Evolutionary conservation across 2,888 invertebrate species (phyloP).

Genomic region (Cryptus armator): DNA sequence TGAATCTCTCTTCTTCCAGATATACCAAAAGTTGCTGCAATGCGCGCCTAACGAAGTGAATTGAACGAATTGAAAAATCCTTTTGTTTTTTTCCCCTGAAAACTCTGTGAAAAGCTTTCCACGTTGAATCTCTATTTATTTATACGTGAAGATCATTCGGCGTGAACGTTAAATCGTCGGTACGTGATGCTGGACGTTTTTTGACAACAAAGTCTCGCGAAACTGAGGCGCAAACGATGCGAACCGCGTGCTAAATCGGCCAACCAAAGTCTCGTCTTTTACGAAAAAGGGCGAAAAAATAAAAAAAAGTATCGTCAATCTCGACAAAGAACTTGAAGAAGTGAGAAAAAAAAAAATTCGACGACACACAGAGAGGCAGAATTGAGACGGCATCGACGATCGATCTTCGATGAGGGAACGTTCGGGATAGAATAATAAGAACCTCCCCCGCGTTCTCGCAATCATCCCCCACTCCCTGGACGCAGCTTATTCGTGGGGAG

Average conservation of each 20-base stretch:
- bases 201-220: background rate
- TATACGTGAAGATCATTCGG: slow-evolving; percentile 12
- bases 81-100: background rate
- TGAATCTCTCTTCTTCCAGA: slow-evolving; percentile 25
- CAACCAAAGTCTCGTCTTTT: background rate
- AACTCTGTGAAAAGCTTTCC: too few relatives aligned
- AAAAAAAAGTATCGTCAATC: background rate
- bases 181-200: background rate
- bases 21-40: slow-evolving; percentile 30
- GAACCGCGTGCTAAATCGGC: background rate
- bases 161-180: background rate
- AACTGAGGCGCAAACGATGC: background rate
- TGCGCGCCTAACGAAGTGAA: slow-evolving; percentile 42
- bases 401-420: slow-evolving; percentile 47
- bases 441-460: slow-evolving; percentile 8
- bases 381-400: slow-evolving; percentile 59
- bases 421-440: slow-evolving; percentile 50
- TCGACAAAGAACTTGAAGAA: background rate
- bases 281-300: background rate
- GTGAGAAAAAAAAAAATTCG: background rate
- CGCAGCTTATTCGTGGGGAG: background rate
- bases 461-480: slow-evolving; percentile 27
- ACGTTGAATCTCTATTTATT: background rate
- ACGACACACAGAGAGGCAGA: slow-evolving; percentile 15
- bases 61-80: slow-evolving; percentile 35